phyloP scores from a whole-genome alignment of 37 sponge, comb jelly and placozoan species.

The Tethya wilhelma region DNA sequence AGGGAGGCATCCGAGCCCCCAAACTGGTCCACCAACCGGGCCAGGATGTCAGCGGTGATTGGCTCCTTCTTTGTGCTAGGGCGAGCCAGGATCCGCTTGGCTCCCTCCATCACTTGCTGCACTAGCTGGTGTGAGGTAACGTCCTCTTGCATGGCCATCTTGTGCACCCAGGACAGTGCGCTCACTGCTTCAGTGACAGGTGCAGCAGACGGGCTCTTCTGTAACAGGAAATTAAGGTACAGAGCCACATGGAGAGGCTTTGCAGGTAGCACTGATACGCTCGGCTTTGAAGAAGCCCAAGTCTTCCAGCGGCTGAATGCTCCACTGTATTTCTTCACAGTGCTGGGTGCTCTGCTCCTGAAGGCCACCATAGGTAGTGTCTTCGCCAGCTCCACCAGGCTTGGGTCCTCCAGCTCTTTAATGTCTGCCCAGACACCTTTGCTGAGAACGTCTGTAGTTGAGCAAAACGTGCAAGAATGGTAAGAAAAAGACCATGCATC shows the following conservation, averaged over 20 bases:
- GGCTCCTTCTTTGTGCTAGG: too few relatives aligned
- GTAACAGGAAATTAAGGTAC: neutral
- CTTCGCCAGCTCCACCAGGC: too few relatives aligned
- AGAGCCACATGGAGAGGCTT: neutral
- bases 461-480: too few relatives aligned
- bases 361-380: too few relatives aligned
- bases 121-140: neutral
- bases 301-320: too few relatives aligned
- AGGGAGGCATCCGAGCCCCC: neutral
- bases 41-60: too few relatives aligned
- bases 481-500: neutral
- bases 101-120: conserved; percentile 10
- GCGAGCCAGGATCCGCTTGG: conserved; percentile 10
- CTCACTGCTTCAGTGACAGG: conserved; percentile 7
- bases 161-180: conserved; percentile 24
- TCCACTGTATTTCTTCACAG: too few relatives aligned
- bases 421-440: too few relatives aligned
- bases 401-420: too few relatives aligned
- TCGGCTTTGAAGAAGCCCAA: too few relatives aligned
- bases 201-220: neutral
- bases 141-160: neutral
- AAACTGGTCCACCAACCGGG: neutral
- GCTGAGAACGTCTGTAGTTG: too few relatives aligned
- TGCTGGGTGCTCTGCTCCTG: too few relatives aligned
- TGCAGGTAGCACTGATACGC: neutral